Base-by-base conservation (phyloP, 64 coral and sea anemone genomes). In the Montipora efflorescens region DNA sequence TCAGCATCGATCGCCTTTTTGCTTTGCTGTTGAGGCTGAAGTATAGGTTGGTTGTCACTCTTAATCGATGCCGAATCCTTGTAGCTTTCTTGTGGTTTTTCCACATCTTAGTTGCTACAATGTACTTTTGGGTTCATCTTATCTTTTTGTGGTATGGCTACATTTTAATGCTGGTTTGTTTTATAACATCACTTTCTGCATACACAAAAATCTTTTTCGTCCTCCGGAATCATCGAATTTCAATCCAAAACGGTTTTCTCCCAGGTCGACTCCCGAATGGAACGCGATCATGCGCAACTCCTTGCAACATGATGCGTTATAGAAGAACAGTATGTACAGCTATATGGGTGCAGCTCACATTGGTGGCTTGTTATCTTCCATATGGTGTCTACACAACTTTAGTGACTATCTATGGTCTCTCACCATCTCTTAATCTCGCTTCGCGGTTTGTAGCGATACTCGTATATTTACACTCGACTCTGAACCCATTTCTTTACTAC, bases 401-500 rank as follows among this genome's bases (percentile, higher is more conserved):
- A 81, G 15, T 81, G 5, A 15, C 20, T 28, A 62, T 21, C n/a
- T 43, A 81, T 81, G 79, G 79, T 7, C 57, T 59, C 8, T 59
- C 79, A 1, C 53, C 79, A 59, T 81, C 52, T 59, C 25, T 84
- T 46, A 9, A n/a, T 48, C 46, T 84, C 2, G 82, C 25, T 9
- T 14, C 28, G 2, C 48, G 64, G 6, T 47, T 70, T 21, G 61
- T 20, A 48, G n/a, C 64, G 8, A 70, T 43, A 20, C 57, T 84
- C 1, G 44, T 84, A 3, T 49, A 69, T 14, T 49, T 84, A 20
- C 68, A 84, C 59, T 84, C 82, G 44, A 48, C 82, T 21, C 82
- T 84, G 14, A 84, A 84, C 44, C 82, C 82, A 13, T 84, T 84
- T 9, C 5, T 84, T 62, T 84, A 84, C 23, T 69, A 62, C 25